phyloP scores from a whole-genome alignment of 2,888 invertebrate species.

The Cephus sareptanus region DNA sequence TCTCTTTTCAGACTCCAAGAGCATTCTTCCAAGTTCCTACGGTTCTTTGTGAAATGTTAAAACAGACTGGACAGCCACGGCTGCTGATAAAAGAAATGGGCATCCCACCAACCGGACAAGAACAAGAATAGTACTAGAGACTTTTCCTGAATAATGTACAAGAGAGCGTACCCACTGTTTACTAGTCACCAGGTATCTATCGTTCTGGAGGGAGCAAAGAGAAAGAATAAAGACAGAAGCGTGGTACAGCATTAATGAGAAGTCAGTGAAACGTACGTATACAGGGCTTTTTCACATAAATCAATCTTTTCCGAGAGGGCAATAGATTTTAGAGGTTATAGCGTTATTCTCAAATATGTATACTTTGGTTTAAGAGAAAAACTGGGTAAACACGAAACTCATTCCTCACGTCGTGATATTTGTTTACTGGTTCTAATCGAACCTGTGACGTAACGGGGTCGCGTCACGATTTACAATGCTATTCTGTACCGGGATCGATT shows the following conservation, averaged over 20 bases:
- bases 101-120: not conserved
- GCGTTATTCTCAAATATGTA: not conserved
- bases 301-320: not conserved
- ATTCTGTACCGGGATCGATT: not conserved
- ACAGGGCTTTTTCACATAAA: not conserved
- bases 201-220: not conserved
- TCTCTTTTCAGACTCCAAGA: not conserved
- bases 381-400: not conserved
- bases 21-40: not conserved
- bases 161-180: not conserved
- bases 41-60: not conserved
- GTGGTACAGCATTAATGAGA: not conserved
- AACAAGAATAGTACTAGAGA: not conserved
- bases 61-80: not conserved
- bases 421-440: not conserved
- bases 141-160: not conserved
- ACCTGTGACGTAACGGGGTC: not conserved
- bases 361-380: not conserved
- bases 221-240: not conserved
- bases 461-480: not conserved
- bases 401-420: not conserved
- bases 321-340: not conserved
- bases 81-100: not conserved
- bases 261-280: not conserved
- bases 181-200: not conserved